A percentile compares a stretch with the other conserved stretches of the same genome.
These are phyloP conservation scores for Cyclopterus lumpus DNA, from an alignment of 2,797 vertebrate genomes.

Conservation along the genomic window DNA sequence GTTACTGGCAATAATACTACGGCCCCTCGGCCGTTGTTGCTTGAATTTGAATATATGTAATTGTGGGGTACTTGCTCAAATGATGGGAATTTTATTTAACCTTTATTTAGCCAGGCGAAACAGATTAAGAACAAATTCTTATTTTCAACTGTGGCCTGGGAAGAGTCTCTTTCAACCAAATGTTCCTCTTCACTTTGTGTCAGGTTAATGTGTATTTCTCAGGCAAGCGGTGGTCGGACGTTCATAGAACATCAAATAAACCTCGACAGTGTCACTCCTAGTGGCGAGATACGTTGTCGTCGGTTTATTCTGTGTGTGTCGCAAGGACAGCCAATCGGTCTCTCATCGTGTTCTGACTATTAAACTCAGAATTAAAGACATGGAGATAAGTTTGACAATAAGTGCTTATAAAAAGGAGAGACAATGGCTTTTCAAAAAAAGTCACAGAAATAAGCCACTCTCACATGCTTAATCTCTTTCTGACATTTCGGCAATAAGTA, in stretches of 20 bases:
- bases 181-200: background rate
- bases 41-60: background rate
- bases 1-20: background rate
- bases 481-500: constrained; percentile 66
- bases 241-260: constrained; percentile 1
- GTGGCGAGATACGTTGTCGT: background rate
- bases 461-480: constrained; percentile 53
- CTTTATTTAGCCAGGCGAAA: too few species aligned
- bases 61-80: background rate
- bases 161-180: background rate
- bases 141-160: too few species aligned
- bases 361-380: constrained; percentile 2
- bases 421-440: constrained; percentile 49
- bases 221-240: background rate
- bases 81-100: too few species aligned
- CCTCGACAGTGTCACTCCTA: background rate
- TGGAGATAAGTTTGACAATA: constrained; percentile 18
- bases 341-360: constrained; percentile 7
- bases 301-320: background rate
- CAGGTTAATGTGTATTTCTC: background rate
- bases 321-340: background rate
- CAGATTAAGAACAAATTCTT: too few species aligned
- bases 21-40: background rate
- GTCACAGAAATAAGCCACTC: constrained; percentile 42
- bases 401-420: constrained; percentile 17